Percentiles rank a stretch among this genome's conserved stretches.
Conservation (phyloP, 2,113 vertebrate genomes). For the Cyprichromis sp. region DNA sequence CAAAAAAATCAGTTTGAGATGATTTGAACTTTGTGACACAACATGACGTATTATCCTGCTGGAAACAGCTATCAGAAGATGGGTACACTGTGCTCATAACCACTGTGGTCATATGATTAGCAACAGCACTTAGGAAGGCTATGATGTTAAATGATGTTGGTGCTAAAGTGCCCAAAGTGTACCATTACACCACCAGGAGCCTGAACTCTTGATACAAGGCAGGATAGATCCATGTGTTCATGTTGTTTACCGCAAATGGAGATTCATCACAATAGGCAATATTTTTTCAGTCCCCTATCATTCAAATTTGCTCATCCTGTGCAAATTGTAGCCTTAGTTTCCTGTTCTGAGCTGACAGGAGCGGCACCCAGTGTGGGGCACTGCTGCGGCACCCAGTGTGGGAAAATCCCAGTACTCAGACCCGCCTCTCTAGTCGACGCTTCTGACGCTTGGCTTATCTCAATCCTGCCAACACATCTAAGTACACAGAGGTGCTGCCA, state of each 20-base stretch:
- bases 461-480: neutral
- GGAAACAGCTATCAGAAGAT: neutral
- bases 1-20: neutral
- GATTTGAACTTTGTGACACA: neutral
- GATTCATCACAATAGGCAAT: neutral
- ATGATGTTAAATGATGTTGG: neutral
- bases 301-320: neutral
- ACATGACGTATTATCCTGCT: neutral
- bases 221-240: neutral
- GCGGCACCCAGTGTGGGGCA: neutral
- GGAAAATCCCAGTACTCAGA: neutral
- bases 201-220: neutral
- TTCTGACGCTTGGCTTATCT: neutral
- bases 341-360: neutral
- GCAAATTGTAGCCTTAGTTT: neutral
- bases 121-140: neutral
- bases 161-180: neutral
- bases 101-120: neutral
- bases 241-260: neutral
- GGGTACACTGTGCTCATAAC: neutral
- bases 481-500: neutral
- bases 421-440: neutral
- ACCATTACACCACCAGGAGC: neutral
- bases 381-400: neutral
- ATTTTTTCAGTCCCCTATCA: neutral